Evolutionary conservation across 2,113 vertebrate genomes (phyloP).

Genomic region (Pseudopodoces humilis): DNA sequence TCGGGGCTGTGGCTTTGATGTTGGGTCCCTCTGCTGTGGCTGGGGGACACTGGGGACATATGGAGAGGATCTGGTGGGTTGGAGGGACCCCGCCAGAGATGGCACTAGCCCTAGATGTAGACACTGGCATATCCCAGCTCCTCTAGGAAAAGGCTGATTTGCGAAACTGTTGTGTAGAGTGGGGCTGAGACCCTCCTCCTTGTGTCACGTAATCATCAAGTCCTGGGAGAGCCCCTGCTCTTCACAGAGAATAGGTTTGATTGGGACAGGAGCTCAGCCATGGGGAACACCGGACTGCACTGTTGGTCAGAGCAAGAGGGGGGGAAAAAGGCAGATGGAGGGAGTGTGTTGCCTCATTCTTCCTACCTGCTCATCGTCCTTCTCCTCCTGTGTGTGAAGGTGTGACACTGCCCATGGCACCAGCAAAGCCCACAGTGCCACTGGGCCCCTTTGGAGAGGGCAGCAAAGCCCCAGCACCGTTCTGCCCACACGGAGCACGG

Average conservation of each 20-base stretch:
- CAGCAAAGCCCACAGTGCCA: conserved; percentile 61
- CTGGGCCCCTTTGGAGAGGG: conserved; percentile 47
- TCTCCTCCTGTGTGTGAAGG: not conserved
- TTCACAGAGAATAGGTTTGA: not conserved
- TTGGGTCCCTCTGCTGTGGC: not conserved
- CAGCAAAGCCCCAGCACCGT: not conserved
- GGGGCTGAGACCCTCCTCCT: not conserved
- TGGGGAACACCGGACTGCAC: not conserved
- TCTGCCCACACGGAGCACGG: conserved; percentile 43
- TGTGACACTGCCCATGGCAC: conserved; percentile 63
- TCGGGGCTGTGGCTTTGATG: not conserved
- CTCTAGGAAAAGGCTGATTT: not conserved
- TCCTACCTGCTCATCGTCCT: not conserved
- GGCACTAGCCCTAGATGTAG: not conserved
- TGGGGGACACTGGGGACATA: rapidly evolving
- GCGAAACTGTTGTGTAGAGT: not conserved
- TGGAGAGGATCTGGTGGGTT: not conserved
- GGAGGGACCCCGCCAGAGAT: not conserved
- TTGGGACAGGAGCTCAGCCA: not conserved
- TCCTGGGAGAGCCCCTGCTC: not conserved
- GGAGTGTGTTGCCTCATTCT: not conserved
- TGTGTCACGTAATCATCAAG: rapidly evolving
- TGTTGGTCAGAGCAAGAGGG: not conserved
- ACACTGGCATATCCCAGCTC: not conserved
- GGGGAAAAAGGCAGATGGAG: rapidly evolving